These are phyloP conservation scores for Typhlichthys eigenmanni DNA, from an alignment of 2,797 vertebrate species.

Conservation along the genomic window DNA sequence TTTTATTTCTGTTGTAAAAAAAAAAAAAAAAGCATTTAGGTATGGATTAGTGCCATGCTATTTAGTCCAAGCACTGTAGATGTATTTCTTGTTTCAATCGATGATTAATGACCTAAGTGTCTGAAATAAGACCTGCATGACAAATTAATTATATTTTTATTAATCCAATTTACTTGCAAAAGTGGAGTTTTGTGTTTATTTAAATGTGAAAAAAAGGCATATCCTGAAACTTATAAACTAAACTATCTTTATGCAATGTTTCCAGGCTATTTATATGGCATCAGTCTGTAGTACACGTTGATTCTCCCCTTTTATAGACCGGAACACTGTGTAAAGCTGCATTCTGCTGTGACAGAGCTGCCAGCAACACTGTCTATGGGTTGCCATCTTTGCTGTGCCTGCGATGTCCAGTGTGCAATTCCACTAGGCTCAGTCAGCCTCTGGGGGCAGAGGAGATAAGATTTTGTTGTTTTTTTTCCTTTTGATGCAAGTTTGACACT, in stretches of 20 bases:
- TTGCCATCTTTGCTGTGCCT: constrained; percentile 50
- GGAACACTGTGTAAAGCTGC: constrained; percentile 52
- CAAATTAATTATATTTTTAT: constrained; percentile 59
- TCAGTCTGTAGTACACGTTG: constrained; percentile 44
- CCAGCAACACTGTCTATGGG: constrained; percentile 42
- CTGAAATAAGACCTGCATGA: constrained; percentile 33
- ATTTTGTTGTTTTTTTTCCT: constrained; percentile 47
- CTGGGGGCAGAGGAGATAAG: constrained; percentile 57
- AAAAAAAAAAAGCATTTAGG: constrained; percentile 38
- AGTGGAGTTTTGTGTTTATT: constrained; percentile 55
- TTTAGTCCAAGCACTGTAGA: constrained; percentile 56
- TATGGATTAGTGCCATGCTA: constrained; percentile 23
- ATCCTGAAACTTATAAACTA: constrained; percentile 69
- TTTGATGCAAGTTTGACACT: constrained; percentile 72
- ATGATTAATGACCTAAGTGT: constrained; percentile 26
- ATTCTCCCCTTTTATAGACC: constrained; percentile 40
- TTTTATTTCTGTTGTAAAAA: constrained; percentile 25
- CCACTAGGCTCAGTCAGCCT: constrained; percentile 50
- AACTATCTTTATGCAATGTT: constrained; percentile 35
- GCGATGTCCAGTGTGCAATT: constrained; percentile 73
- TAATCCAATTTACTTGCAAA: constrained; percentile 35
- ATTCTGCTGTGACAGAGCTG: constrained; percentile 42
- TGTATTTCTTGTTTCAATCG: constrained; percentile 40
- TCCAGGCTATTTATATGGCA: constrained; percentile 30
- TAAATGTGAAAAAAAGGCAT: constrained; percentile 58